phyloP scores from a whole-genome alignment of 2,888 invertebrate genomes.

The Trypoxylon attenuatum region DNA sequence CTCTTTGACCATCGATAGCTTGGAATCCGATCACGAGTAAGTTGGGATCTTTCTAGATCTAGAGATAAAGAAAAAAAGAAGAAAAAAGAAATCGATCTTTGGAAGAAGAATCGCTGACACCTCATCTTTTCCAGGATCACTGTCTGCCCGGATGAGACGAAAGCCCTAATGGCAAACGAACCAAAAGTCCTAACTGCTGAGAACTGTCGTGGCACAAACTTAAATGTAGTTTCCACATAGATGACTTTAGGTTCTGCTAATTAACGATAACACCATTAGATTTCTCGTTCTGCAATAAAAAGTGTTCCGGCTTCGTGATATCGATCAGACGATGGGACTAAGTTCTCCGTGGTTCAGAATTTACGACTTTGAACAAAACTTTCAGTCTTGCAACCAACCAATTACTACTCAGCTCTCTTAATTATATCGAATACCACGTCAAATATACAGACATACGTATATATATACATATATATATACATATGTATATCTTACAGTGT shows the following conservation, averaged over 20 bases:
- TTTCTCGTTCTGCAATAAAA: too few species aligned
- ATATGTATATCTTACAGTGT: too few species aligned
- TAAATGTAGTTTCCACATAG: slow-evolving; percentile 64
- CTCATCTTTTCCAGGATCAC: slow-evolving; percentile 77
- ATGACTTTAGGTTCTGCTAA: too few species aligned
- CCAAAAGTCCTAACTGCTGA: slow-evolving; percentile 74
- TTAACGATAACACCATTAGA: too few species aligned
- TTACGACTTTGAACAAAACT: too few species aligned
- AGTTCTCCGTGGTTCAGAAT: too few species aligned
- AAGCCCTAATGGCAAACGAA: slow-evolving; percentile 81
- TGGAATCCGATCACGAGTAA: slow-evolving; percentile 77
- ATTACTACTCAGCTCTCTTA: not conserved
- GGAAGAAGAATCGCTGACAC: too few species aligned
- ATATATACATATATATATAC: too few species aligned
- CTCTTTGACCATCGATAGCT: slow-evolving; percentile 82
- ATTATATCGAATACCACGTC: not conserved
- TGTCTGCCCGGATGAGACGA: slow-evolving; percentile 81
- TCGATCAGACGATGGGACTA: too few species aligned
- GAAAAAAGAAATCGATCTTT: not conserved
- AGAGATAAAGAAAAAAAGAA: not conserved
- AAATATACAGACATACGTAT: too few species aligned
- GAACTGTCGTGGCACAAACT: slow-evolving; percentile 59
- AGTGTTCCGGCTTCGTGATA: too few species aligned
- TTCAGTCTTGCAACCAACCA: not conserved
- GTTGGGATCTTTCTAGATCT: not conserved